Base-by-base conservation (phyloP, 2,113 vertebrate species). In the Morone saxatilis region DNA sequence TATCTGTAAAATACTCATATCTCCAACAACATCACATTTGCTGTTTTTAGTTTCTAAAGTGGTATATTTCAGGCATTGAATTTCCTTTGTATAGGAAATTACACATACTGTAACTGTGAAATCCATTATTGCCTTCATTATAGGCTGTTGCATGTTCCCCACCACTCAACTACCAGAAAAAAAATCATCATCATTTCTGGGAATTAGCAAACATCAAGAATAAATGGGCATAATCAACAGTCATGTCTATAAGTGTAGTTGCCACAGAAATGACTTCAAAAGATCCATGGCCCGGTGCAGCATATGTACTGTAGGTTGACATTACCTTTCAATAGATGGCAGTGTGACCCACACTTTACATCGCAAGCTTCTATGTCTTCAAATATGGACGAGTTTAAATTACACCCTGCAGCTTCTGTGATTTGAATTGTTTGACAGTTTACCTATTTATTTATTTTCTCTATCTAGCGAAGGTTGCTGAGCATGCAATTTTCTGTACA, bases 241-340 rank as follows among this genome's bases (percentile, higher is more conserved):
- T 31, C 0, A 16, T 38, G 40, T 62, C 10, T 48, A 31, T 31
- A 31, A 31, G 31, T 31, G 54, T 17, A 38, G 19, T 13, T 62
- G 19, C 9, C 9, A 19, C 41, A 36, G 7, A 59, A 31, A 1
- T 54, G 14, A 78, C 7, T 71, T 40, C 20, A 19, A 54, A 43
- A 13, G 12, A 12, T 17, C 22, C 22, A 62, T 31, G 31, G 31
- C 31, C 31, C 31, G 31, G 25, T 47, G 6, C 40, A 74, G 25
- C 38, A 31, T 12, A 16, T 31, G 10, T 0, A n/a, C 3, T 70
- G 66, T 6, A 4, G 12, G 20, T 31, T 65, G 6, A 47, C 6
- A 5, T 12, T 54, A 36, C 16, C 38, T 74, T 79, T 81, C 90
- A 92, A 60, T 83, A 93, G 92, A 83, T 88, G 93, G 92, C 89